Base-by-base conservation (phyloP, 2,888 invertebrate species). In the Drosophila kanekoi region DNA sequence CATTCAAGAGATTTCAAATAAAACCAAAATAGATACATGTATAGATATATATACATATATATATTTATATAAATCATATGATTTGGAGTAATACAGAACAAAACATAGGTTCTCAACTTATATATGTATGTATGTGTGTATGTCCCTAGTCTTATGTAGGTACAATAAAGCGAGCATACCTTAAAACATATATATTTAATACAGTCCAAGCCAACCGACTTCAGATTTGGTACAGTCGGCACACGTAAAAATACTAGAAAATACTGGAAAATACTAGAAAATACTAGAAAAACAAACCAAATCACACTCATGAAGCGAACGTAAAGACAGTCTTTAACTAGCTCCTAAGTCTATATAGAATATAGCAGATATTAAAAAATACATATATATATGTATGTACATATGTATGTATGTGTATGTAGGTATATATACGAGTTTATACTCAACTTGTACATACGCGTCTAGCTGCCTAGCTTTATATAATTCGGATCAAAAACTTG, bases 81-180 rank as follows among this genome's bases (percentile, higher is more conserved):
- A 48, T 16, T 44, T 59, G 54, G 47, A 75, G 61, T 65, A 75
- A 59, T 54, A 71, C 61, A 64, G 68, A 73, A 61, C 68, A 78
- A 76, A 56, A 67, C 73, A 75, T 82, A 85, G 82, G 82, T 82
- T 85, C 80, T 83, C 82, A 82, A 77, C 71, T 77, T 66, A 65
- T 56, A 64, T 71, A 64, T 71, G 45, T 73, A 57, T 69, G 63
- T 66, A 65, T 56, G 61, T 71, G 61, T 71, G 45, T 73, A 57
- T 69, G 63, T 74, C 72, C 81, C 83, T 69, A 78, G 81, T 83
- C 72, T 83, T 81, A 72, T 62, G 73, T 83, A 83, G 81, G 66
- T 67, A 76, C 73, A 81, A 77, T 70, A 81, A 79, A 72, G 64
- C 64, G n/a, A 54, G 54, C 44, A 37, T 14, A 23, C 1, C n/a